Conservation (phyloP, 2,113 vertebrate genomes). For the Sceloporus undulatus region DNA sequence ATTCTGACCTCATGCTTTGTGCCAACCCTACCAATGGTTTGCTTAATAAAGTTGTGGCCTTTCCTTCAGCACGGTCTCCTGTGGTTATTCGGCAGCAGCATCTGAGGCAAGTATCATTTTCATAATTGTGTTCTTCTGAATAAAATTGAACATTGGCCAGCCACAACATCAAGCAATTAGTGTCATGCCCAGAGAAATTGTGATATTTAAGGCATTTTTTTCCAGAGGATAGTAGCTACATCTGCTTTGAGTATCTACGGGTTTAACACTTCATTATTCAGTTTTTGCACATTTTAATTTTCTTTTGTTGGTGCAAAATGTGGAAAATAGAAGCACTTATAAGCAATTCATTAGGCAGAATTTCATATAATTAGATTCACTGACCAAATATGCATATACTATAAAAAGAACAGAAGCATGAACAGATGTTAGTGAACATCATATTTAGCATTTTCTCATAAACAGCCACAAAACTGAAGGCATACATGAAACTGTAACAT, state of each 20-base stretch:
- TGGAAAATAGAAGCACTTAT: slow-evolving; percentile 44
- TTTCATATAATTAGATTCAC: slow-evolving; percentile 9
- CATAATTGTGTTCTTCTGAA: slow-evolving; percentile 36
- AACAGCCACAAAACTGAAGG: not conserved
- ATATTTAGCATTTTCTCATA: not conserved
- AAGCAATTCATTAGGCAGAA: slow-evolving; percentile 26
- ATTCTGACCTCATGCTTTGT: too few relatives aligned
- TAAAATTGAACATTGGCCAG: slow-evolving; percentile 24
- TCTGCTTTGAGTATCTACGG: not conserved
- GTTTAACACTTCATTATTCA: slow-evolving; percentile 9
- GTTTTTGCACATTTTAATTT: slow-evolving; percentile 30
- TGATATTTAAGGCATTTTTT: slow-evolving; percentile 25
- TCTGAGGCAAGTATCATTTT: slow-evolving; percentile 32
- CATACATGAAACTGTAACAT: not conserved
- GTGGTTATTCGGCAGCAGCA: too few relatives aligned
- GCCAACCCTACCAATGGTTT: too few relatives aligned
- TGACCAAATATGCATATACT: not conserved
- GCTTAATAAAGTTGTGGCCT: too few relatives aligned
- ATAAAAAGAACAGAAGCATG: not conserved
- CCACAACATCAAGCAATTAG: slow-evolving; percentile 44
- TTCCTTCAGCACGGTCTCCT: too few relatives aligned
- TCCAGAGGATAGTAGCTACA: not conserved
- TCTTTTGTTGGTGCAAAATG: slow-evolving; percentile 16
- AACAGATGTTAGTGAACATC: not conserved
- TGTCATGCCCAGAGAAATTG: slow-evolving; percentile 26